Evolutionary conservation across 2,888 invertebrate species (phyloP), one percentile per base, ranked within the genome.

Genomic region (Steinernema hermaphroditum): DNA sequence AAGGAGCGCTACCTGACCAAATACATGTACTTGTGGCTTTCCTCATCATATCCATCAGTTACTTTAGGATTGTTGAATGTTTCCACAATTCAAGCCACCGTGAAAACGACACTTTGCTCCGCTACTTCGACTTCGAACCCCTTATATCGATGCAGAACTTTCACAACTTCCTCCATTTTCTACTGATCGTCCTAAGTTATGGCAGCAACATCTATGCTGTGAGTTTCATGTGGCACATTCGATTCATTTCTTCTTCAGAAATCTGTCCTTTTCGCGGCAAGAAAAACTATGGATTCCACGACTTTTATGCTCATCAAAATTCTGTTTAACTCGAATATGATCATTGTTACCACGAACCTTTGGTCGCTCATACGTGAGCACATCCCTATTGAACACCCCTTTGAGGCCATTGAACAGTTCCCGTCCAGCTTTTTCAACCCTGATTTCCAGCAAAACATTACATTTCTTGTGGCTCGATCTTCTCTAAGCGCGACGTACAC

Each of bases 121-220:
- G 62, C 27, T 62, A 62, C 29, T 62, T 32, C 34, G 62, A 62
- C 62, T 62, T 62, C 32, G 62, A 62, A n/a, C 62, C 62, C 9
- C 62, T 62, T 12, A 62, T 62, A 32, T 62, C 62, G 6, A 62
- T 62, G 62, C 62, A 62, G 62, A 62, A 62, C 29, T 32, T 62
- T 19, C 62, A 62, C 62, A 62, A 62, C 19, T 29, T 62, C 62
- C 16, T 29, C n/a, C 32, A 62, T 32, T 2, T 62, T 1, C 16
- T 62, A 4, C 29, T 62, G 16, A 29, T 62, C 32, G 1, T 62
- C 32, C 27, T 62, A 16, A 62, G 62, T n/a, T 62, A 62, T n/a
- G 62, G 27, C 16, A 62, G 62, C 62, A 62, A 62, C 27, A 62
- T 62, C 32, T 62, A 62, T 32, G 62, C 62, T 16, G 62, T 62